Evolutionary conservation across 53 echinoderm and acorn worm genomes (phyloP), one percentile per base, ranked within the genome.

Genomic region (Holothuria leucospilota): DNA sequence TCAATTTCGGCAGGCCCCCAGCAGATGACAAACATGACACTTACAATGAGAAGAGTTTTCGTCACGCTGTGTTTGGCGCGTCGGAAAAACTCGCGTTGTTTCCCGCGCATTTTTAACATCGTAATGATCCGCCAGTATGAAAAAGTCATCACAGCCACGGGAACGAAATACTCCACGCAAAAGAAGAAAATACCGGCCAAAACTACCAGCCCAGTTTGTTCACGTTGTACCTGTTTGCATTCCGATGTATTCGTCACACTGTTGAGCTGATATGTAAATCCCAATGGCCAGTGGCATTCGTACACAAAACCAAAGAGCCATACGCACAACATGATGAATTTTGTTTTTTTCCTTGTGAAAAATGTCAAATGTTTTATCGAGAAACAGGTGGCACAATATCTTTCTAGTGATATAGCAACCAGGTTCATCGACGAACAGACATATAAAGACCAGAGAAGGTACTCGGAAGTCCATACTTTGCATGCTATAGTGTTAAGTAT

Each of bases 21-120:
- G 29, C 84, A 83, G 40, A 83, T 49, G 0, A 83, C 65, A 14
- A 83, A 83, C 67, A 67, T 83, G 24, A 83, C 68, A n/a, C 84
- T 83, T 9, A 83, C 84, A 13, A 83, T 66, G 14, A 83, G 29
- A 41, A 83, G 84, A 16, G 84, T 83, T 53, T 83, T 83, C 13
- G 84, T 83, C 28, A 83, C 84, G 39, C 68, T 83, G 84, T 83
- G 84, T 52, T 83, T 83, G 24, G 84, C 84, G 29, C 68, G n/a
- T 65, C 68, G 65, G 26, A 83, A 83, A 29, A 83, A 83, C 40
- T 83, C 84, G 65, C 84, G 41, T 41, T 83, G 65, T 83, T 83
- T 83, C 65, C 84, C 84, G 41, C 84, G 65, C 4, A 11, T 83
- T 83, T 83, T 83, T 41, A 83, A 46, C 65, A 67, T 67, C 28